A percentile compares a stretch with the other conserved stretches of the same genome.
Evolutionary conservation across 2,797 vertebrate genomes (phyloP).

Genomic region (Rhabdomys pumilio): DNA sequence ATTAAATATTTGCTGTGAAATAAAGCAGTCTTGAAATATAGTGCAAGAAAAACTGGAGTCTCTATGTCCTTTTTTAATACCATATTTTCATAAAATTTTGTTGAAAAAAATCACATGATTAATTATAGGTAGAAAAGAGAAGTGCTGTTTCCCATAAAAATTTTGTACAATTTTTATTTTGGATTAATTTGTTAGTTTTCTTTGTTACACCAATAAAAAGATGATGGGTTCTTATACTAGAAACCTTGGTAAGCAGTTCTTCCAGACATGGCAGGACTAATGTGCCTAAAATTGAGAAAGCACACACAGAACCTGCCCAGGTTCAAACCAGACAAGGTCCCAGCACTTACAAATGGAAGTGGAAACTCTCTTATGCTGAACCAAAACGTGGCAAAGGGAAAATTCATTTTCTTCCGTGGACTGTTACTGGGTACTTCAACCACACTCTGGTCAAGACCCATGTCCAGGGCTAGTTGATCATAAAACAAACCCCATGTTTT

Average conservation of each 20-base stretch:
- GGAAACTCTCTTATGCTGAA: not conserved
- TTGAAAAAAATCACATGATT: not conserved
- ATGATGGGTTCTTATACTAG: not conserved
- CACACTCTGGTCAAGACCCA: not conserved
- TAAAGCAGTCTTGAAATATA: too few species aligned
- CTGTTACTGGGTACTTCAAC: not conserved
- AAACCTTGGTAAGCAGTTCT: not conserved
- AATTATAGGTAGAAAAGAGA: not conserved
- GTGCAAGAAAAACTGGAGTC: not conserved
- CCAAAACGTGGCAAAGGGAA: not conserved
- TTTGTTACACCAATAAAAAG: not conserved
- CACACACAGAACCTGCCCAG: not conserved
- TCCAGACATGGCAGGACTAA: not conserved
- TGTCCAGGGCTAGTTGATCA: not conserved
- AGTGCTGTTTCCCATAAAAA: not conserved
- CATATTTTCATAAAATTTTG: not conserved
- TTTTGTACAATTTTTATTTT: not conserved
- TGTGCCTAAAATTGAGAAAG: too few species aligned
- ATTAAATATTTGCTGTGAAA: not conserved
- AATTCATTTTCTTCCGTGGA: not conserved
- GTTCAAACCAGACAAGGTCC: not conserved
- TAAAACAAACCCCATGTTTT: not conserved
- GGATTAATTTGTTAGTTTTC: not conserved
- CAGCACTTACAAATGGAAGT: not conserved
- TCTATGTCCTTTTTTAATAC: not conserved